Percentiles rank a stretch among this genome's conserved stretches.
Evolutionary conservation across 2,113 vertebrate genomes (phyloP).

Genomic region (Apistogramma diplotaenia): DNA sequence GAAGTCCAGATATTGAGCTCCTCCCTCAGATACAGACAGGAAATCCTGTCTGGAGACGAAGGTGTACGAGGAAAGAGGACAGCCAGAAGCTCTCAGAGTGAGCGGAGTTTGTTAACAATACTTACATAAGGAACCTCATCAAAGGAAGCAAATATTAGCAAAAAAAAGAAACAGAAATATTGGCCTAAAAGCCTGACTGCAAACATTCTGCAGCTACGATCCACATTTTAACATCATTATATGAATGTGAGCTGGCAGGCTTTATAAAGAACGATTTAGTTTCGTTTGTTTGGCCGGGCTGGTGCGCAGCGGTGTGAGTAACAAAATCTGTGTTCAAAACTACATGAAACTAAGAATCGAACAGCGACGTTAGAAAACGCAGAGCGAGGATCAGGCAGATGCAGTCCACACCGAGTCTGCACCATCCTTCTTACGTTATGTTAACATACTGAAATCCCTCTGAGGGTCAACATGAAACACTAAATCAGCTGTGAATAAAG

Average conservation of each 20-base stretch:
- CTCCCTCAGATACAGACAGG: constrained; percentile 37
- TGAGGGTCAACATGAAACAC: background rate
- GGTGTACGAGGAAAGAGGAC: background rate
- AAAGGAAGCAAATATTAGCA: background rate
- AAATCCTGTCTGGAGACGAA: constrained; percentile 50
- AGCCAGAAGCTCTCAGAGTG: background rate
- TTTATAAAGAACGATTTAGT: no score
- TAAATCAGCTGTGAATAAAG: background rate
- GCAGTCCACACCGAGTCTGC: background rate
- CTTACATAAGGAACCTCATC: background rate
- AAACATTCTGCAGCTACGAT: no score
- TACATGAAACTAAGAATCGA: no score
- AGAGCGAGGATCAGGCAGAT: no score
- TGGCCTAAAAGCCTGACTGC: background rate
- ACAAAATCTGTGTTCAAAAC: no score
- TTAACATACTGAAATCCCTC: background rate
- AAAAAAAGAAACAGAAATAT: background rate
- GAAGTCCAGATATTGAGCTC: background rate
- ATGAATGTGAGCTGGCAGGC: no score
- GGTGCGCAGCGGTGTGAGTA: no score
- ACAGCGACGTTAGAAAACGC: no score
- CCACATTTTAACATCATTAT: background rate
- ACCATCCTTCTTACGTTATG: background rate
- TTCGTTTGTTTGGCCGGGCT: no score
- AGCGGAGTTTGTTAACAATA: background rate